phyloP scores from a whole-genome alignment of 2,113 vertebrate species.

The Parus major region DNA sequence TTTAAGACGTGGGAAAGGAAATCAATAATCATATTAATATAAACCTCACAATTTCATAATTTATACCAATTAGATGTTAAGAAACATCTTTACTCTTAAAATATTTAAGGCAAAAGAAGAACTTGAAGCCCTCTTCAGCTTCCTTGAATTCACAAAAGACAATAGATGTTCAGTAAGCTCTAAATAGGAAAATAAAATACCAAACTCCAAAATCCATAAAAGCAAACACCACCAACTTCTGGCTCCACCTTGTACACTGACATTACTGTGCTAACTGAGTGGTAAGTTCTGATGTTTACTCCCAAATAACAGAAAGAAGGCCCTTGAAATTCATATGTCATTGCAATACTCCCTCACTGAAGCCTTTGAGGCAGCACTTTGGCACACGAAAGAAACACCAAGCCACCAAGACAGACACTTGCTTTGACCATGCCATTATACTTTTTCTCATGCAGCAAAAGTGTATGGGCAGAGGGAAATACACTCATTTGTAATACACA shows the following conservation, averaged over 20 bases:
- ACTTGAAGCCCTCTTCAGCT: neutral
- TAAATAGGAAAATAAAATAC: neutral
- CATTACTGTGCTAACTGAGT: neutral
- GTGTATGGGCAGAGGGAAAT: neutral
- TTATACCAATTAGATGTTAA: neutral
- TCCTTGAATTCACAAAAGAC: neutral
- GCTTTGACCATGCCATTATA: neutral
- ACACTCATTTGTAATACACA: neutral
- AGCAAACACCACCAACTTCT: neutral
- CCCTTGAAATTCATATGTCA: neutral
- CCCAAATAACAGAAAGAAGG: neutral
- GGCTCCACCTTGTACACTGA: neutral
- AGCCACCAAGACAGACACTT: neutral
- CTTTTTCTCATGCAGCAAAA: neutral
- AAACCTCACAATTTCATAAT: neutral
- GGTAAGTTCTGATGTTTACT: neutral
- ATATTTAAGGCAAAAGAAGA: neutral
- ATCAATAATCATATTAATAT: neutral
- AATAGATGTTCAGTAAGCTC: neutral
- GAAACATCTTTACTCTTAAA: neutral
- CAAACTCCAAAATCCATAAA: neutral
- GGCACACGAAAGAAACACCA: neutral
- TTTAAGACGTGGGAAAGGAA: neutral
- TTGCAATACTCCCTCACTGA: neutral
- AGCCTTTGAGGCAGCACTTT: neutral